Conservation (phyloP, 2,113 vertebrate species). For the Petrocephalus microphthalmus region DNA sequence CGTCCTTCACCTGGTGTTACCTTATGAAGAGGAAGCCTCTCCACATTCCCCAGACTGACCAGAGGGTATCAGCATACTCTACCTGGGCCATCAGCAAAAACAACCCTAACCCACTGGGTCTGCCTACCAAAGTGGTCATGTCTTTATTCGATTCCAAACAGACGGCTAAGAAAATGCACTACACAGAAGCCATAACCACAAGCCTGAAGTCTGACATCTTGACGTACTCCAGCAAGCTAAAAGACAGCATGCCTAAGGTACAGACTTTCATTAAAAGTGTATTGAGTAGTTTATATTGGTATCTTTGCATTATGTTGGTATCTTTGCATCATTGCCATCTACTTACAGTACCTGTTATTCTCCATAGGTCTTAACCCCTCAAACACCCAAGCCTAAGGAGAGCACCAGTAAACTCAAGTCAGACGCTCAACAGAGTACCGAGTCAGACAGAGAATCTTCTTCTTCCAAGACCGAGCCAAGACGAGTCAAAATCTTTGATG, state of each 20-base stretch:
- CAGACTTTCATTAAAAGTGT: slow-evolving; percentile 13
- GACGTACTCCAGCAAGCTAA: slow-evolving; percentile 91
- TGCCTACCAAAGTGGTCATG: slow-evolving; percentile 90
- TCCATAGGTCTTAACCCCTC: slow-evolving; percentile 49
- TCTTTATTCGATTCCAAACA: slow-evolving; percentile 92
- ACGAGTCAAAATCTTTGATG: slow-evolving; percentile 97
- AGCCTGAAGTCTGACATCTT: slow-evolving; percentile 75
- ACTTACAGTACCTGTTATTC: slow-evolving; percentile 11
- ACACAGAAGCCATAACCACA: slow-evolving; percentile 82
- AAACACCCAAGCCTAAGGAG: slow-evolving; percentile 68
- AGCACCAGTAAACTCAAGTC: slow-evolving; percentile 73
- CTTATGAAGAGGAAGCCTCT: slow-evolving; percentile 80
- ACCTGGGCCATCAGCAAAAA: slow-evolving; percentile 72
- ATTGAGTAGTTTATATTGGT: not conserved
- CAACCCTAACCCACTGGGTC: slow-evolving; percentile 82
- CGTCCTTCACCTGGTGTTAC: slow-evolving; percentile 93
- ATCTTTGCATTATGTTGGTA: not conserved
- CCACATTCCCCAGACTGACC: slow-evolving; percentile 76
- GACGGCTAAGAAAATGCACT: slow-evolving; percentile 77
- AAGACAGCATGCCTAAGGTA: slow-evolving; percentile 81
- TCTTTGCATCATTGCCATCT: not conserved
- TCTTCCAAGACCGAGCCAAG: slow-evolving; percentile 80
- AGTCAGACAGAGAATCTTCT: slow-evolving; percentile 79
- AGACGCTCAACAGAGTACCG: slow-evolving; percentile 70
- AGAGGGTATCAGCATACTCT: slow-evolving; percentile 83